Evolutionary conservation across 2,797 vertebrate species (phyloP).

Genomic region (Platyrinchus mystaceus): DNA sequence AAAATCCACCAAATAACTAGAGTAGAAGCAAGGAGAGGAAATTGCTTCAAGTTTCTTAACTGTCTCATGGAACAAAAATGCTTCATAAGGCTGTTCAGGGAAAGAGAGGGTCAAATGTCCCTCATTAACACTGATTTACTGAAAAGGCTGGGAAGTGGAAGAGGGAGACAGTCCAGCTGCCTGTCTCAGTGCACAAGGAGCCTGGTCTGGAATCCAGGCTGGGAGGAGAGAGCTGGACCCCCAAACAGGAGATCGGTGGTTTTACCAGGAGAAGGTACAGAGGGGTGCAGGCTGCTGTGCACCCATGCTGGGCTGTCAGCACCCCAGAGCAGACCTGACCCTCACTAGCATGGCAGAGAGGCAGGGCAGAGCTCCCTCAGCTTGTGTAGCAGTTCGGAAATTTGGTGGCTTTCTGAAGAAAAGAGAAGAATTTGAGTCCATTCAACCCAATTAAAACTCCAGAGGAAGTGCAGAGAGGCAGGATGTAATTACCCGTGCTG

Average conservation of each 20-base stretch:
- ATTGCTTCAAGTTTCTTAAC: slow-evolving; percentile 36
- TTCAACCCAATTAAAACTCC: slow-evolving; percentile 64
- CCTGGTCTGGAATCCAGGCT: neutral
- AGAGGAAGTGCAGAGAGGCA: slow-evolving; percentile 51
- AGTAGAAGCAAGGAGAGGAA: slow-evolving; percentile 6
- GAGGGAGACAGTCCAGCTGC: slow-evolving; percentile 36
- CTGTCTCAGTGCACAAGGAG: neutral
- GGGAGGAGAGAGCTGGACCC: neutral
- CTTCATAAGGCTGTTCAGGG: slow-evolving; percentile 16
- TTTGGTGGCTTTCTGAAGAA: neutral
- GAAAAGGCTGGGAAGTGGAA: neutral
- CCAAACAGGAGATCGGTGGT: fast-evolving
- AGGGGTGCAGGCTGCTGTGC: neutral
- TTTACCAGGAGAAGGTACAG: neutral
- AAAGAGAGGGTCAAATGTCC: slow-evolving; percentile 53
- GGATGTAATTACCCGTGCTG: slow-evolving; percentile 55
- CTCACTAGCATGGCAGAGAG: fast-evolving
- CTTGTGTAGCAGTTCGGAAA: neutral
- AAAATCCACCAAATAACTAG: neutral
- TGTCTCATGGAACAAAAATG: slow-evolving; percentile 63
- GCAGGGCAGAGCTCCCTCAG: neutral
- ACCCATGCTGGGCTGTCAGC: neutral
- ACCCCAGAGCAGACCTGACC: neutral
- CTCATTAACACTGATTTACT: slow-evolving; percentile 51
- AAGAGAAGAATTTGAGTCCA: slow-evolving; percentile 1